Conservation (phyloP, 2,113 vertebrate genomes). For the Hypocryptadius cinnamomeus region DNA sequence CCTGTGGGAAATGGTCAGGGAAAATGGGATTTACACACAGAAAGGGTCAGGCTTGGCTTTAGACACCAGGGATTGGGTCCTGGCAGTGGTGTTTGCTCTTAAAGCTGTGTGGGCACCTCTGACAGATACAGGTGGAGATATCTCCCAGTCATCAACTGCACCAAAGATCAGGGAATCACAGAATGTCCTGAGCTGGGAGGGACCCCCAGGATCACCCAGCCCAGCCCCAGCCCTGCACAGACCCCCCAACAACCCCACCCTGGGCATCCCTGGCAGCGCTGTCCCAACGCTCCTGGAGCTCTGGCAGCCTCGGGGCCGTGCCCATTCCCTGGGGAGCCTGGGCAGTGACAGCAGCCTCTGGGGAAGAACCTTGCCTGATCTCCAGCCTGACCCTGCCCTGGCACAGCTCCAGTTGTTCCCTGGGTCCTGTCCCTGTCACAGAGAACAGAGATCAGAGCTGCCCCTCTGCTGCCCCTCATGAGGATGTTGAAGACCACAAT, state of each 20-base stretch:
- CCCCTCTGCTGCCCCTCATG: accelerated
- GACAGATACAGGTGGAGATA: neutral
- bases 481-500: neutral
- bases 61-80: neutral
- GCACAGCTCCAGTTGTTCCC: accelerated
- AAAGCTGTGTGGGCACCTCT: neutral
- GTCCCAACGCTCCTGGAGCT: neutral
- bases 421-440: neutral
- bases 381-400: accelerated
- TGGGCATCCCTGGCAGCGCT: neutral
- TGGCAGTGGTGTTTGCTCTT: neutral
- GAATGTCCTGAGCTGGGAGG: neutral
- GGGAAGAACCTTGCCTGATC: neutral
- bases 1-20: neutral
- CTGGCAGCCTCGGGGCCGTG: neutral
- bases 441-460: neutral
- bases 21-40: neutral
- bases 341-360: neutral
- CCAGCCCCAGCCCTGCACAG: accelerated
- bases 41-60: accelerated
- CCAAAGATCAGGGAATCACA: neutral
- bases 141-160: neutral
- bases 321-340: neutral
- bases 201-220: accelerated
- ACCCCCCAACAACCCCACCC: neutral